Evolutionary conservation across 2,797 vertebrate species (phyloP).

Genomic region (Tolypeutes matacus): DNA sequence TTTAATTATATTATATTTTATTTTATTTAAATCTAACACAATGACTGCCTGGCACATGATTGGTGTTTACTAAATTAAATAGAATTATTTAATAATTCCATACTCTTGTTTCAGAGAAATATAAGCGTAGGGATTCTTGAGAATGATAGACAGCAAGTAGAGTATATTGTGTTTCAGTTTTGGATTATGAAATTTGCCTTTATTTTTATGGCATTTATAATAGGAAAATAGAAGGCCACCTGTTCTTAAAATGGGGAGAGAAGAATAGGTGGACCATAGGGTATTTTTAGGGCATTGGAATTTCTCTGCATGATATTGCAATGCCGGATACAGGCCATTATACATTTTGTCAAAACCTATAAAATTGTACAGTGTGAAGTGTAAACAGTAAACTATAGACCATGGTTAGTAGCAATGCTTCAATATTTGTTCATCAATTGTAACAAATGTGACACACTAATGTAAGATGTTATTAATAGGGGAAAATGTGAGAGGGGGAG

Average conservation of each 20-base stretch:
- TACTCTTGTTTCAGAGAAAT: not conserved
- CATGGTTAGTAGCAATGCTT: too few relatives aligned
- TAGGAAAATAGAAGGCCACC: not conserved
- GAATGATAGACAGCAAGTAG: not conserved
- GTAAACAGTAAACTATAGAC: too few relatives aligned
- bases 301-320: too few relatives aligned
- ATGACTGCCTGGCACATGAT: not conserved
- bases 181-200: not conserved
- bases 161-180: not conserved
- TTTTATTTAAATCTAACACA: conserved; percentile 10
- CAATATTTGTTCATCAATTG: too few relatives aligned
- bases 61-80: conserved; percentile 9
- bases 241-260: not conserved
- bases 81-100: not conserved
- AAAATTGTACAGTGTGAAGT: too few relatives aligned
- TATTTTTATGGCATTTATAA: conserved; percentile 41
- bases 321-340: too few relatives aligned
- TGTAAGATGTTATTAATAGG: too few relatives aligned
- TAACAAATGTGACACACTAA: too few relatives aligned
- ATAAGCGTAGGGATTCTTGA: not conserved
- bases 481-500: too few relatives aligned
- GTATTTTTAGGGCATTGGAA: too few relatives aligned
- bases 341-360: too few relatives aligned
- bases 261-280: too few relatives aligned
- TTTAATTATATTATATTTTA: not conserved